Evolutionary conservation across 1,140 invertebrate genomes (phyloP).

Genomic region (Plectrocnemia conspersa): DNA sequence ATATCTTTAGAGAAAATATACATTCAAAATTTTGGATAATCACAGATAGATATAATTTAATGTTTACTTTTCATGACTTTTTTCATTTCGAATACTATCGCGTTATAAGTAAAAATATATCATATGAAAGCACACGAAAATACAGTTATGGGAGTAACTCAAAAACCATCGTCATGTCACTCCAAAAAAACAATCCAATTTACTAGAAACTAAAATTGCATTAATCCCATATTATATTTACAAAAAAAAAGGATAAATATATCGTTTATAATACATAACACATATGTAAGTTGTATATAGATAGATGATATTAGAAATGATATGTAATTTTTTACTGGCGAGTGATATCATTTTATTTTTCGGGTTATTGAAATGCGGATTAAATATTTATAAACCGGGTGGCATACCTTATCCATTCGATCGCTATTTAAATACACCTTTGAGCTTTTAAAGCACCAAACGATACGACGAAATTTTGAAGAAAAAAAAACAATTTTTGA

Average conservation of each 20-base stretch:
- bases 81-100: slow-evolving; percentile 32
- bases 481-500: slow-evolving; percentile 26
- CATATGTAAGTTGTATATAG: too few species aligned
- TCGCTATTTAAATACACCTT: too few species aligned
- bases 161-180: neutral
- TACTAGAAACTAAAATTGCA: slow-evolving; percentile 5
- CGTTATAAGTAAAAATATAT: slow-evolving; percentile 4
- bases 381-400: too few species aligned
- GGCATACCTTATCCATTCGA: too few species aligned
- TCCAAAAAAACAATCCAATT: neutral
- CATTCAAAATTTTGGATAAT: slow-evolving; percentile 53
- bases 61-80: slow-evolving; percentile 38
- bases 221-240: slow-evolving; percentile 11
- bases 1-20: slow-evolving; percentile 54
- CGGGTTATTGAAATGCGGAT: too few species aligned
- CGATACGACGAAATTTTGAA: too few species aligned
- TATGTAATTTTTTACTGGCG: too few species aligned
- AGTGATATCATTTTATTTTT: too few species aligned
- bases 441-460: too few species aligned
- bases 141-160: slow-evolving; percentile 15
- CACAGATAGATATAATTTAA: slow-evolving; percentile 54
- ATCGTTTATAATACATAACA: too few species aligned
- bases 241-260: slow-evolving; percentile 12
- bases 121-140: slow-evolving; percentile 3
- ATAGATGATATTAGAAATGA: too few species aligned